Percentiles rank a stretch among this genome's conserved stretches.
phyloP scores from a whole-genome alignment of 2,113 vertebrate genomes.

The Nansenia antarctica region DNA sequence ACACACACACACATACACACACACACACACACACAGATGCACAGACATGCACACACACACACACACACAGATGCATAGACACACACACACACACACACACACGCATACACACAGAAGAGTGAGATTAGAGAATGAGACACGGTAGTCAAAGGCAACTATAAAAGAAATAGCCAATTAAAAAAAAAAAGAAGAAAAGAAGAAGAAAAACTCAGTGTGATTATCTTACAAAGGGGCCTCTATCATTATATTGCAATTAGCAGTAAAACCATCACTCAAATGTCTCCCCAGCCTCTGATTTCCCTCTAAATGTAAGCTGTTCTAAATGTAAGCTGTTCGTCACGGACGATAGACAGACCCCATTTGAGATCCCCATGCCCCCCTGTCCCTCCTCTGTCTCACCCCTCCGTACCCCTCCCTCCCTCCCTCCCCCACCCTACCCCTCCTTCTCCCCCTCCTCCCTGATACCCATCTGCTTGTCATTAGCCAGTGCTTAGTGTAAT shows the following conservation, averaged over 20 bases:
- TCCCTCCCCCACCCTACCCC: constrained; percentile 6
- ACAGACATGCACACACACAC: constrained; percentile 18
- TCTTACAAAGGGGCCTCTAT: constrained; percentile 25
- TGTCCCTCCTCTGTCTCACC: constrained; percentile 8
- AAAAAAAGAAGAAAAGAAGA: constrained; percentile 12
- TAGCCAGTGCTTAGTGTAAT: constrained; percentile 54
- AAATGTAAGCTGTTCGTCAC: constrained; percentile 74
- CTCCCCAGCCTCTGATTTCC: constrained; percentile 44
- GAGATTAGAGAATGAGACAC: neutral
- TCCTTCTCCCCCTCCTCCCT: constrained; percentile 37
- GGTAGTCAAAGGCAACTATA: constrained; percentile 17
- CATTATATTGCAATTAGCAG: constrained; percentile 65
- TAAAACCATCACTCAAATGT: constrained; percentile 65
- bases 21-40: neutral
- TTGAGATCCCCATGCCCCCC: constrained; percentile 12
- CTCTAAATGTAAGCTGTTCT: constrained; percentile 66
- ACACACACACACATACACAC: constrained; percentile 17
- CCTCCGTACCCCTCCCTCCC: constrained; percentile 29
- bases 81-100: constrained; percentile 7
- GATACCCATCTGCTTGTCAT: constrained; percentile 66
- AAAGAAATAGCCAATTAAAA: constrained; percentile 36
- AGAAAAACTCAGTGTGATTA: constrained; percentile 38
- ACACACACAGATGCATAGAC: constrained; percentile 14
- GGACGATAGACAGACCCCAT: constrained; percentile 57
- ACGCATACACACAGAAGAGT: constrained; percentile 18